Conservation (phyloP, 2,888 invertebrate genomes). For the Phyllotreta cruciferae region DNA sequence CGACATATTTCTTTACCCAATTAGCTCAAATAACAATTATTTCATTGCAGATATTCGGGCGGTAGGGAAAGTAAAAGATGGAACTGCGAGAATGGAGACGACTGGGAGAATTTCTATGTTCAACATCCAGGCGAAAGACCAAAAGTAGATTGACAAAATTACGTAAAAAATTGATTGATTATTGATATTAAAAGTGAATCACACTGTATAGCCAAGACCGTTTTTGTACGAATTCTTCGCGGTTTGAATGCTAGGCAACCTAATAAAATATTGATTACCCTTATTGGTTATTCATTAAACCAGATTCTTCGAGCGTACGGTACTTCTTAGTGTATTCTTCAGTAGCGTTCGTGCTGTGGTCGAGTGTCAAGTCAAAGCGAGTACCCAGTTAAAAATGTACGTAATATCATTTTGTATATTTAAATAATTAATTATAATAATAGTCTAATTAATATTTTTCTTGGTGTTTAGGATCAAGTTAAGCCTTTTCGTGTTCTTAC, state of each 20-base stretch:
- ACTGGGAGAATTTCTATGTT: conserved; percentile 36
- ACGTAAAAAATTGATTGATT: not conserved
- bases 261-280: conserved; percentile 6
- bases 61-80: conserved; percentile 34
- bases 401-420: conserved; percentile 3
- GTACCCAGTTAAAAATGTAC: conserved; percentile 16
- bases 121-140: conserved; percentile 31
- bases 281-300: conserved; percentile 15
- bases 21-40: not conserved
- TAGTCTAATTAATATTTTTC: not conserved
- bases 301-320: conserved; percentile 20
- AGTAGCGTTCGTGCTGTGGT: conserved; percentile 15
- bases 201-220: no score
- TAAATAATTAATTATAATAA: not conserved
- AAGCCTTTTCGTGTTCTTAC: not conserved
- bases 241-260: not conserved
- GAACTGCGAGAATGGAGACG: conserved; percentile 38
- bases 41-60: conserved; percentile 18
- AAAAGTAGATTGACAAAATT: not conserved
- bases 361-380: no score
- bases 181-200: not conserved
- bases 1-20: not conserved
- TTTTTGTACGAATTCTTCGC: no score
- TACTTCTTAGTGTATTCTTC: conserved; percentile 22
- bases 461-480: conserved; percentile 4